Evolutionary conservation across 1,140 invertebrate species (phyloP), one percentile per base, ranked within the genome.

Genomic region (Penaeus chinensis): DNA sequence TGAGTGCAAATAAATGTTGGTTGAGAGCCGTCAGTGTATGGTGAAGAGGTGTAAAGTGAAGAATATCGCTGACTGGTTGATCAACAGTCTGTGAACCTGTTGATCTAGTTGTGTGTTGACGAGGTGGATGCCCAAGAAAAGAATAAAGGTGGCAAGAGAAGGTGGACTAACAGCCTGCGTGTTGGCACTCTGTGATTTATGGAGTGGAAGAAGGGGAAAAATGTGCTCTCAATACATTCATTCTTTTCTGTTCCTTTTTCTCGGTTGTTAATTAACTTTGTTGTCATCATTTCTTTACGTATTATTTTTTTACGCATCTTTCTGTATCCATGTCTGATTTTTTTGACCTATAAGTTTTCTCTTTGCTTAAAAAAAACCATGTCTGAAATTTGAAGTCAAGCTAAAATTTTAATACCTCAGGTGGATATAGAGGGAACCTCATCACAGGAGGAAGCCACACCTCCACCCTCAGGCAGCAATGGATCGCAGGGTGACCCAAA

Each of bases 371-470:
- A 54, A 54, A 54, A 54, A 54, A 54, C 66, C 22, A 69, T 71
- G 32, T 24, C 10, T 54, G 54, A 54, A 54, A 54, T 54, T 54
- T 37, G 62, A 22, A 69, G 65, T 80, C 37, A 66, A 42, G 32
- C 61, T 37, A 54, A 54, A 47, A 74, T 37, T 71, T 80, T 86
- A 80, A 80, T 82, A 81, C 78, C 74, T 77, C 74, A 88, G 86
- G 86, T 88, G 47, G 86, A 88, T 78, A 88, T 88, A 77, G 86
- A 88, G 74, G 86, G 81, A 71, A 88, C 86, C 24, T 88, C 86
- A 47, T 88, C 86, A 42, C 86, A 88, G 47, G 86, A 88, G 63
- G 80, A 66, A 37, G 81, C 80, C 42, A 71, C 71, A 22, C 79
- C 86, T 47, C 81, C 80, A n/a, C 79, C 65, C 42, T 81, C 69